A percentile compares a stretch with the other conserved stretches of the same genome.
These are phyloP conservation scores for Drosophila austrosaltans DNA, from an alignment of 2,888 invertebrate genomes.

Conservation along the genomic window DNA sequence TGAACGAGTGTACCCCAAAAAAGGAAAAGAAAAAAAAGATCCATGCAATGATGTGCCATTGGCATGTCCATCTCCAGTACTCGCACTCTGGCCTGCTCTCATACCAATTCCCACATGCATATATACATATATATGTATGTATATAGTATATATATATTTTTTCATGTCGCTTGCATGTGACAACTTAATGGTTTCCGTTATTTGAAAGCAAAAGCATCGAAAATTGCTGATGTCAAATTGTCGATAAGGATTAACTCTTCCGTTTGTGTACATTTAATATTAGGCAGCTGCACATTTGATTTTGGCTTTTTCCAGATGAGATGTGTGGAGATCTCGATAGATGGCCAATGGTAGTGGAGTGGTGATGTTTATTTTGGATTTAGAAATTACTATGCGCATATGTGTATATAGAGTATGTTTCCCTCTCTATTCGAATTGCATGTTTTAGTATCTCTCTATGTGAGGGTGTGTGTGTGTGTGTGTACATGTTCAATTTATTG, in stretches of 20 bases:
- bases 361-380: constrained; percentile 66
- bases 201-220: constrained; percentile 78
- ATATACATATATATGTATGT: neutral
- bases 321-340: neutral
- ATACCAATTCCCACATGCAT: constrained; percentile 9
- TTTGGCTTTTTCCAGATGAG: constrained; percentile 43
- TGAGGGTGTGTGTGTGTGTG: constrained; percentile 30
- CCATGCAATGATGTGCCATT: constrained; percentile 5
- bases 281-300: constrained; percentile 74
- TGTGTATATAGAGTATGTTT: neutral
- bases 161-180: constrained; percentile 67
- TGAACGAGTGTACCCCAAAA: neutral
- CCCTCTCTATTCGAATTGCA: no score
- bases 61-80: neutral
- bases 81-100: neutral
- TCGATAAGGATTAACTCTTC: constrained; percentile 78
- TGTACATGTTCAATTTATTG: constrained; percentile 65
- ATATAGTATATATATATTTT: constrained; percentile 12
- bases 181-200: constrained; percentile 78
- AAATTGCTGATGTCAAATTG: constrained; percentile 78
- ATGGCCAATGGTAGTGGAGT: constrained; percentile 8
- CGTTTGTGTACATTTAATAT: constrained; percentile 76
- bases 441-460: constrained; percentile 5
- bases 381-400: constrained; percentile 60
- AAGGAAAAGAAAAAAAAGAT: neutral